These are phyloP conservation scores for Labeo catla DNA, from an alignment of 2,113 vertebrate species.

Conservation along the genomic window DNA sequence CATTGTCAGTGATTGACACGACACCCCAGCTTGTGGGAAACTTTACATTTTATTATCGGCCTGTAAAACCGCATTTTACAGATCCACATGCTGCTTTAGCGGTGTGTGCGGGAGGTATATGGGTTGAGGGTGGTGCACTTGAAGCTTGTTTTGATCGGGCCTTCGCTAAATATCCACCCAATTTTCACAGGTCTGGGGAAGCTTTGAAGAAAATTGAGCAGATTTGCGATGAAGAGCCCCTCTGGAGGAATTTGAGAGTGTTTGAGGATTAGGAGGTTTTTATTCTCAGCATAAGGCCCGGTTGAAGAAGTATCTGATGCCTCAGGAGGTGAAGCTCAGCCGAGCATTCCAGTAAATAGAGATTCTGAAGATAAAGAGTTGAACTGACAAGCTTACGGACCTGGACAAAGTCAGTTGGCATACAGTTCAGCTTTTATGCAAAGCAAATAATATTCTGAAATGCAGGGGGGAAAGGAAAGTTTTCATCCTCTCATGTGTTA, in stretches of 20 bases:
- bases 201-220: conserved; percentile 61
- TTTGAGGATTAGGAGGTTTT: conserved; percentile 64
- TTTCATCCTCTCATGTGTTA: not conserved
- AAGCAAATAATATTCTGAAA: conserved; percentile 2
- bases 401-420: not conserved
- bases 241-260: conserved; percentile 61
- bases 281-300: conserved; percentile 52
- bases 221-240: conserved; percentile 56
- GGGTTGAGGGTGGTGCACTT: conserved; percentile 36
- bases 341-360: conserved; percentile 54
- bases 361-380: conserved; percentile 53
- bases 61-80: conserved; percentile 42
- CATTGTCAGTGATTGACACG: conserved; percentile 44
- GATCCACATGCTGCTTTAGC: conserved; percentile 12
- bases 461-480: not conserved
- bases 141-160: conserved; percentile 37
- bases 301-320: conserved; percentile 53
- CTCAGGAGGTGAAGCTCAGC: conserved; percentile 53
- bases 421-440: conserved; percentile 28
- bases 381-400: conserved; percentile 27
- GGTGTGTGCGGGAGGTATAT: not conserved
- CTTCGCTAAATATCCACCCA: conserved; percentile 53
- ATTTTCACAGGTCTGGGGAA: conserved; percentile 46
- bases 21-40: conserved; percentile 39
- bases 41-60: conserved; percentile 46